phyloP scores from a whole-genome alignment of 2,797 vertebrate species.

The Anisognathus igniventris region DNA sequence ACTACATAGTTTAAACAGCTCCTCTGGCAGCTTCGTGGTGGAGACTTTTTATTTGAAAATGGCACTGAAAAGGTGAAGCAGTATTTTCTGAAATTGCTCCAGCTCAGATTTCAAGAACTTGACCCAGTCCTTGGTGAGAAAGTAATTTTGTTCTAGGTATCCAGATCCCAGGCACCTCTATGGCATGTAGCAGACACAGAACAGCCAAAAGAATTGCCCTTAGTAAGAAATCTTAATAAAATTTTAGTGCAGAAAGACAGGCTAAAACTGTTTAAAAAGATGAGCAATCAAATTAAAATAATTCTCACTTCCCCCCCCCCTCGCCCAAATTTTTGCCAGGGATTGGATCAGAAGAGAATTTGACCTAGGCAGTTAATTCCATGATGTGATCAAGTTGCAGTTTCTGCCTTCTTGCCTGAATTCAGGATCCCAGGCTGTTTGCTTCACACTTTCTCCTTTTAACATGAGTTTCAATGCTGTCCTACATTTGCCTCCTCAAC shows the following conservation, averaged over 20 bases:
- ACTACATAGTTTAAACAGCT: background rate
- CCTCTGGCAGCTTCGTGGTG: background rate
- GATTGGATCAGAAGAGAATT: background rate
- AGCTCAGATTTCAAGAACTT: background rate
- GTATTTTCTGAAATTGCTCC: background rate
- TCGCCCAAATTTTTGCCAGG: background rate
- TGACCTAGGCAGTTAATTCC: background rate
- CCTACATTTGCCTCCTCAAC: background rate
- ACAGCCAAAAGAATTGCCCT: background rate
- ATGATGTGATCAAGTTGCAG: background rate
- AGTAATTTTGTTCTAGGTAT: background rate
- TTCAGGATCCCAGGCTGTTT: background rate
- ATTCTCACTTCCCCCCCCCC: background rate
- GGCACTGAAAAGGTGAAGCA: background rate
- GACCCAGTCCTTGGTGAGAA: background rate
- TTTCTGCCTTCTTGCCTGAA: background rate
- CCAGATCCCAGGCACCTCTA: background rate
- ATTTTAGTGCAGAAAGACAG: background rate
- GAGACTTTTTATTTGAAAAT: background rate
- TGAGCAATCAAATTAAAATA: background rate
- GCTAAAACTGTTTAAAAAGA: background rate
- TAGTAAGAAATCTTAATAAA: background rate
- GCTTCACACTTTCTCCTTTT: background rate
- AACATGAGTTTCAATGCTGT: background rate
- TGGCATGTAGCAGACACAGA: background rate